Base-by-base conservation (phyloP, 2,113 vertebrate genomes). In the Sander lucioperca region DNA sequence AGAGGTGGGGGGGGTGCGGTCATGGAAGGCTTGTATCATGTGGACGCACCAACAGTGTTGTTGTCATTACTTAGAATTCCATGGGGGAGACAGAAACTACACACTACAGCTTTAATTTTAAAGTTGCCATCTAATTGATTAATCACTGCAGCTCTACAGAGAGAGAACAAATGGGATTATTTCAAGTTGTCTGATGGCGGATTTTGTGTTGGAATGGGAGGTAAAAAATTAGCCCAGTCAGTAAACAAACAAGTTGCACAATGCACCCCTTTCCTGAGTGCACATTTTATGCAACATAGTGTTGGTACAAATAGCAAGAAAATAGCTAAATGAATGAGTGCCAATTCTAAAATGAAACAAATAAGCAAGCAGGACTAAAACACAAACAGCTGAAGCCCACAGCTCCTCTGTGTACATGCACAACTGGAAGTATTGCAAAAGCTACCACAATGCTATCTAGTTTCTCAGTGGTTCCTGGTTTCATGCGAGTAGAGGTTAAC, bases 401-500 rank as follows among this genome's bases (percentile, higher is more conserved):
- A 13, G 4, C 25, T 15, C 11, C 11, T 43, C 27, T 66, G 10
- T n/a, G 13, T 56, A 63, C n/a, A 62, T 0, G 3, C 7, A 18
- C 47, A 16, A 65, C n/a, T 64, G 25, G 18, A 53, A 30, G 45
- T 47, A 16, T 0, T 74, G 56, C 25, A 39, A 10, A 63, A 56
- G 18, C 43, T 14, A 47, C 45, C 45, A 43, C 27, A 43, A 4
- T 27, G 33, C 43, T n/a, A 14, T 21, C 39, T 53, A 27, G 57
- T 70, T 68, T 45, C 56, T 68, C 45, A 19, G 51, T 14, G 47
- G 71, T 70, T 85, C 56, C 58, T 75, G 0, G 2, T 68, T 74
- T 68, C 6, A 6, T 18, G 11, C 1, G 0, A 53, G 11, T 3
- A 3, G n/a, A 33, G 82, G 69, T 80, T 75, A 73, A 85, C 89